Conservation (phyloP, 2,888 invertebrate genomes). For the Heliconius aoede region DNA sequence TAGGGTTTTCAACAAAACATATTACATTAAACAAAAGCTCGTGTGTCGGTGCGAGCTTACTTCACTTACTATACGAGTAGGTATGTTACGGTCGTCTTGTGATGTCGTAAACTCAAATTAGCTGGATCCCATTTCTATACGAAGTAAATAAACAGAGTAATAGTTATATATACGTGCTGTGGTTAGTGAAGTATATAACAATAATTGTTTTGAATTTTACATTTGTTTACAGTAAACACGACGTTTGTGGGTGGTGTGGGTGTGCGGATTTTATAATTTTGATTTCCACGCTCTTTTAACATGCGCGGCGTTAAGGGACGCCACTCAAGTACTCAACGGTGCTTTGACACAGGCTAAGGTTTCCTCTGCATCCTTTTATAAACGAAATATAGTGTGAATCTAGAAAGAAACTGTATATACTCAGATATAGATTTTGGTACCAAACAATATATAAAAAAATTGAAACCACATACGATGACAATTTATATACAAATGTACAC, state of each 20-base stretch:
- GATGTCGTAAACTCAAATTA: constrained; percentile 76
- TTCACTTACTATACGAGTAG: constrained; percentile 24
- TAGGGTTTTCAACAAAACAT: constrained; percentile 3
- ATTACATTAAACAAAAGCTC: constrained; percentile 29
- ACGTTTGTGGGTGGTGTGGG: too few species aligned
- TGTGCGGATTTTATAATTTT: neutral
- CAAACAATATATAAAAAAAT: too few species aligned
- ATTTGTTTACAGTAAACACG: neutral
- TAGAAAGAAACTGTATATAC: too few species aligned
- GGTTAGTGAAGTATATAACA: neutral
- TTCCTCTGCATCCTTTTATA: too few species aligned
- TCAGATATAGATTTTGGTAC: too few species aligned
- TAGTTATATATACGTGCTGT: neutral
- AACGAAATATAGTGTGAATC: too few species aligned
- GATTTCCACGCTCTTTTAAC: neutral
- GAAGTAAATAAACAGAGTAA: constrained; percentile 38
- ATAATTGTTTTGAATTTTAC: neutral
- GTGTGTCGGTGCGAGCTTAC: constrained; percentile 27
- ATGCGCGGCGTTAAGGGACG: neutral
- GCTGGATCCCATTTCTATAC: constrained; percentile 58
- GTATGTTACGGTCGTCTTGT: constrained; percentile 55
- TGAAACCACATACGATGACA: too few species aligned
- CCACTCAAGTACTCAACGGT: too few species aligned
- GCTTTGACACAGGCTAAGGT: too few species aligned
- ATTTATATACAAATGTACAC: too few species aligned